phyloP scores from a whole-genome alignment of 2,888 invertebrate genomes.

The Hydraecia micacea region DNA sequence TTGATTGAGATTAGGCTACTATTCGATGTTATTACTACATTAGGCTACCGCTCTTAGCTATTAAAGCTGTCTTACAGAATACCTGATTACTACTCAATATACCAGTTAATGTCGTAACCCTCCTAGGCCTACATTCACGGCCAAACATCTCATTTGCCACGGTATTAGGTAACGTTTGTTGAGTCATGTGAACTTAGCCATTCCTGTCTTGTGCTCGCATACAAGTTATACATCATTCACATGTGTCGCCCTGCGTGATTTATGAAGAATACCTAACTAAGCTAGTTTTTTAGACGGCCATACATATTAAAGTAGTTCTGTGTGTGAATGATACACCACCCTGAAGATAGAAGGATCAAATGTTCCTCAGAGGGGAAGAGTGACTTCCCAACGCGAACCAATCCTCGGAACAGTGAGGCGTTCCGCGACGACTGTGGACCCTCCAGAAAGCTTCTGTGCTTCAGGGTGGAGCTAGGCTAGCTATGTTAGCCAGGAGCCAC shows the following conservation, averaged over 20 bases:
- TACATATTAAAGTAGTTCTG: conserved; percentile 8
- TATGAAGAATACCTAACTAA: conserved; percentile 15
- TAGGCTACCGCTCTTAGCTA: neutral
- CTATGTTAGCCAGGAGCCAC: neutral
- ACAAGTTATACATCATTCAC: conserved; percentile 20
- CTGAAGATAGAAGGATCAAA: neutral
- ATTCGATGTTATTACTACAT: neutral
- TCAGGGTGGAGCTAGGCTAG: neutral
- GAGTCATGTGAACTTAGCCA: conserved; percentile 22
- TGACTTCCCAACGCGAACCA: neutral
- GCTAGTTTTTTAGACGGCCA: neutral
- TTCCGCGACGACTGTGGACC: neutral
- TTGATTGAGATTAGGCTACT: neutral
- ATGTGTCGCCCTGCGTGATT: conserved; percentile 23
- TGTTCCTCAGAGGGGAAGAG: neutral
- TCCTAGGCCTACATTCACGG: conserved; percentile 9
- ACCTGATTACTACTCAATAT: conserved; percentile 2
- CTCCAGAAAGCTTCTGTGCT: neutral
- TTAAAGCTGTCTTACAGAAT: neutral
- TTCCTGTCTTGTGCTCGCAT: conserved; percentile 14
- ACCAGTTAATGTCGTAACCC: neutral
- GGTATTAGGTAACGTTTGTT: conserved; percentile 12
- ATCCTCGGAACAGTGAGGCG: neutral
- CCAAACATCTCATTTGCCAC: neutral
- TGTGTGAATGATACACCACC: neutral